Conservation (phyloP, 1,140 invertebrate species). For the Kradibia gibbosae region DNA sequence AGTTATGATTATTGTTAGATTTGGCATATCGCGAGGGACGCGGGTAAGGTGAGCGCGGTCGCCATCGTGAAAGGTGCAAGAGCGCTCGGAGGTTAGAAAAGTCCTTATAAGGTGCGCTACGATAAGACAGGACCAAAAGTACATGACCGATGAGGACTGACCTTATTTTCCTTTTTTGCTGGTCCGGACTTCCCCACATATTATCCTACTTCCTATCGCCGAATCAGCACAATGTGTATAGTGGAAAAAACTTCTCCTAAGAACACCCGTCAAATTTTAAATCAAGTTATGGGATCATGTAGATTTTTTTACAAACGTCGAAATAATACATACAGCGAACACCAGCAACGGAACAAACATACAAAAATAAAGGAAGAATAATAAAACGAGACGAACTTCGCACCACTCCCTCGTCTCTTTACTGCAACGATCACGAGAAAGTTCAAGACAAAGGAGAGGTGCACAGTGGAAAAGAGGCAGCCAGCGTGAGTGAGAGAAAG, state of each 20-base stretch:
- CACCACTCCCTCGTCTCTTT: neutral
- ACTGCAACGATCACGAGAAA: constrained; percentile 1
- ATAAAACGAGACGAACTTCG: constrained; percentile 1
- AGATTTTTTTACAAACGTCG: neutral
- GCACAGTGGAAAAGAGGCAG: neutral
- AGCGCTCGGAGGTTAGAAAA: constrained; percentile 34
- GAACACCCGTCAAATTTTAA: constrained; percentile 1
- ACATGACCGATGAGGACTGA: constrained; percentile 27
- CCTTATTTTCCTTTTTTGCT: constrained; percentile 47
- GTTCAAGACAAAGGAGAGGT: constrained; percentile 9
- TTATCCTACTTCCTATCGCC: neutral
- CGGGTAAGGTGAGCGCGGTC: neutral
- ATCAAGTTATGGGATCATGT: neutral
- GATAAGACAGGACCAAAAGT: constrained; percentile 18
- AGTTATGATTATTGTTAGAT: neutral
- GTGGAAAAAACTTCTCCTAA: neutral
- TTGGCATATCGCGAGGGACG: neutral
- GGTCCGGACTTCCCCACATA: constrained; percentile 41
- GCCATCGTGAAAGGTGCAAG: constrained; percentile 36
- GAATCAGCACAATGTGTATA: neutral
- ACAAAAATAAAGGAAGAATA: constrained; percentile 7
- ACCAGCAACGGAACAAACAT: neutral
- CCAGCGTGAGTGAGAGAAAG: neutral
- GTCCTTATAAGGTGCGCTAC: constrained; percentile 31
- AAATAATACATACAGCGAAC: neutral